Conservation (phyloP, 2,797 vertebrate genomes). For the Gymnothorax reevesii region DNA sequence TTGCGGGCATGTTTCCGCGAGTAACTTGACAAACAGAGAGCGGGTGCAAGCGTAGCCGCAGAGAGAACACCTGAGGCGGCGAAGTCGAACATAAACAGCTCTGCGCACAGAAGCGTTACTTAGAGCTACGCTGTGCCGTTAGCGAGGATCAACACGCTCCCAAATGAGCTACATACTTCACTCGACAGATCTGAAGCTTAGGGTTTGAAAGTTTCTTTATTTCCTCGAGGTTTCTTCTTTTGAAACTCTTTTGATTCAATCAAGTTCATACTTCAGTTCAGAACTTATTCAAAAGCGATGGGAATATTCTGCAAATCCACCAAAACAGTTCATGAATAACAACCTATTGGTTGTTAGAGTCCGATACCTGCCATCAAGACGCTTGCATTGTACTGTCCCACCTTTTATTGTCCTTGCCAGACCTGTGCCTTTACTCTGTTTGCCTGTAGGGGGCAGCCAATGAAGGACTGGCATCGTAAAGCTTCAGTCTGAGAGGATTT, state of each 20-base stretch:
- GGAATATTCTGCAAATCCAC: not conserved
- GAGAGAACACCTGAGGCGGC: slow-evolving; percentile 84
- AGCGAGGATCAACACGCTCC: not conserved
- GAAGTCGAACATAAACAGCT: not conserved
- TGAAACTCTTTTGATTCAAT: not conserved
- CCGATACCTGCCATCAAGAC: not conserved
- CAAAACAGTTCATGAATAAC: not conserved
- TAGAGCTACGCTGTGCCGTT: not conserved
- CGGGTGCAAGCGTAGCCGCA: slow-evolving; percentile 98
- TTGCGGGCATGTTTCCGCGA: slow-evolving; percentile 99
- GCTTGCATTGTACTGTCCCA: too few relatives aligned
- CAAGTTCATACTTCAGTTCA: not conserved
- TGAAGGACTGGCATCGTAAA: too few relatives aligned
- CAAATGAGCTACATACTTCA: not conserved
- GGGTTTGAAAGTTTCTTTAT: not conserved
- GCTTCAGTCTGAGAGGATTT: too few relatives aligned
- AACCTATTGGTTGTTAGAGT: not conserved
- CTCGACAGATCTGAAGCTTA: not conserved
- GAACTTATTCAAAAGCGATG: not conserved
- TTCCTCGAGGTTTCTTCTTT: not conserved
- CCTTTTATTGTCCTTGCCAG: too few relatives aligned
- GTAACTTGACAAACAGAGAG: slow-evolving; percentile 94
- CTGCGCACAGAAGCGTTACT: not conserved
- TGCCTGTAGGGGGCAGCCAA: too few relatives aligned
- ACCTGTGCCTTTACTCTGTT: too few relatives aligned